A percentile compares a stretch with the other conserved stretches of the same genome.
Conservation (phyloP, 2,113 vertebrate genomes). For the Nibea coibor region DNA sequence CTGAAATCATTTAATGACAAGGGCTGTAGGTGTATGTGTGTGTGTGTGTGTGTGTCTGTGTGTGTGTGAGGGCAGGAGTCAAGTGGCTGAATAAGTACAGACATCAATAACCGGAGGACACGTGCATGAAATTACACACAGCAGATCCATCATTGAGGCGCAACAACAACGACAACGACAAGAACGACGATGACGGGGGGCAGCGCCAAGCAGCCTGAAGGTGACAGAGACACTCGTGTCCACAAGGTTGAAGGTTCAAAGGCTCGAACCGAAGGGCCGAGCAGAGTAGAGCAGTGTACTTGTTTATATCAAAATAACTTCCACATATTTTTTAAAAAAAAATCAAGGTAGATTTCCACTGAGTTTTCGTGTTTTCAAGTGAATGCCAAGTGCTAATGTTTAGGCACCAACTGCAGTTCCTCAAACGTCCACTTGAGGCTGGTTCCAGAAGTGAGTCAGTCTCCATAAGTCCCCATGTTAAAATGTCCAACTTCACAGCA, state of each 20-base stretch:
- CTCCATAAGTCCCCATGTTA: too few relatives aligned
- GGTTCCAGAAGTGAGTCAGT: too few relatives aligned
- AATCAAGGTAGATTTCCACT: too few relatives aligned
- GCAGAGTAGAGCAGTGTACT: background rate
- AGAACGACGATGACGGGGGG: background rate
- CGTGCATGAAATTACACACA: conserved; percentile 65
- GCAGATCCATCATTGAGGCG: conserved; percentile 67
- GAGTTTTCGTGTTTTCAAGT: too few relatives aligned
- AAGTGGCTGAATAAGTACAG: conserved; percentile 72
- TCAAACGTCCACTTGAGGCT: too few relatives aligned
- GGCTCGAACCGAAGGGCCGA: background rate
- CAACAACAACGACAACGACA: conserved; percentile 27
- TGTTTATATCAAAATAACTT: too few relatives aligned
- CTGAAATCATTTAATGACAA: conserved; percentile 50
- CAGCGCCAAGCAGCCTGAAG: conserved; percentile 15
- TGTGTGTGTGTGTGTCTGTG: conserved; percentile 20
- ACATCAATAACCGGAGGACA: conserved; percentile 72
- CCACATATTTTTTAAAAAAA: too few relatives aligned
- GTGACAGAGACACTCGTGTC: conserved; percentile 34
- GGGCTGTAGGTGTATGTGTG: conserved; percentile 6
- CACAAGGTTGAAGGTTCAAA: conserved; percentile 14
- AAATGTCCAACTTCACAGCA: too few relatives aligned
- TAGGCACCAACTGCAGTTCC: too few relatives aligned
- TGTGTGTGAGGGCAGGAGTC: conserved; percentile 52
- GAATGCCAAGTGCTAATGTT: too few relatives aligned